Evolutionary conservation across 2,888 invertebrate genomes (phyloP), one percentile per base, ranked within the genome.

Genomic region (Eupithecia exiguata): DNA sequence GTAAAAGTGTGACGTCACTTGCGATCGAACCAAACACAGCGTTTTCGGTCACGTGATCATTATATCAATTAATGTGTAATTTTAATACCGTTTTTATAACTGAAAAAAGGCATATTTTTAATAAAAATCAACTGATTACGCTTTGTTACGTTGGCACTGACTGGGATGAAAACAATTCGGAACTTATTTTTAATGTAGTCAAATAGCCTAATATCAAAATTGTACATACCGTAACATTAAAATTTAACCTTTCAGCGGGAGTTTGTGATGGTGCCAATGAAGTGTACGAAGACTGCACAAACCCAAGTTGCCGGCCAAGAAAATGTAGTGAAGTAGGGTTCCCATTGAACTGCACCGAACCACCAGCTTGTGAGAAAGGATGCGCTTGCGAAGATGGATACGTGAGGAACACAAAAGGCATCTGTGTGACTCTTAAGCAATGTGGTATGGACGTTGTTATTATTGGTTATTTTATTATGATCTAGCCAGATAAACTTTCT

Each of bases 401-500:
- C 61, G 80, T 81, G 7, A 80, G 76, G 58, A 75, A 85, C 53
- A 53, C 74, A 16, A 36, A 78, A 1, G 83, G 81, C 38, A 74
- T 69, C 4, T 88, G 88, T 66, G 78, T 86, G 70, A 81, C 83
- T 43, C 70, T 70, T 43, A 74, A 79, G 25, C 38, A 83, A 18
- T 87, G 86, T 66, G 80, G 87, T 87, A 77, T 83, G 84, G 83
- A 61, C 36, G 40, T 36, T 18, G n/a, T n/a, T 36, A 21, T 38
- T 36, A n/a, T 36, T 10, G 7, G 14, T 30, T 61, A 61, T 61
- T n/a, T 62, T 16, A 16, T 0, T 30, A 30, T 1, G 61, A 30
- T 12, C 30, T 30, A n/a, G 14, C 1, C 25, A 25, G 21, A 53
- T 21, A 21, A 53, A 14, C 12, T 25, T 25, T 0, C 4, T 25